These are phyloP conservation scores for Smutsia temminckii DNA, from an alignment of 2,797 vertebrate genomes.

Conservation along the genomic window DNA sequence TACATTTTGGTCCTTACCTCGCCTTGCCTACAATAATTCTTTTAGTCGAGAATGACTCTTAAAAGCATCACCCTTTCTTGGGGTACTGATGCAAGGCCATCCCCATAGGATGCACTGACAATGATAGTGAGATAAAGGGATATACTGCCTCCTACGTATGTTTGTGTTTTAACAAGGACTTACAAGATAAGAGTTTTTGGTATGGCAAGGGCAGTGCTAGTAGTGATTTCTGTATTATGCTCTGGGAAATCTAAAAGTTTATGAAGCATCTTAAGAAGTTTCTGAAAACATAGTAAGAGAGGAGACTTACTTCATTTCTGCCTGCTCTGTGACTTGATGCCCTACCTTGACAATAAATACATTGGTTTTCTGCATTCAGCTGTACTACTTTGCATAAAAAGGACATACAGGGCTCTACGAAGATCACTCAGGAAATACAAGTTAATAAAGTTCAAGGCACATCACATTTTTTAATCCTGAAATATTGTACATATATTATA, in stretches of 20 bases:
- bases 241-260: constrained; percentile 5
- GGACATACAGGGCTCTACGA: background rate
- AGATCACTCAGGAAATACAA: background rate
- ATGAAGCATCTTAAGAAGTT: background rate
- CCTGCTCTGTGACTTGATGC: background rate
- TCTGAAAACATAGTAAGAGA: background rate
- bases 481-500: constrained; percentile 6
- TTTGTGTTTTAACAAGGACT: background rate
- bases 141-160: background rate
- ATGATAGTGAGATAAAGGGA: background rate
- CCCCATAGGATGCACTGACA: background rate
- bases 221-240: background rate
- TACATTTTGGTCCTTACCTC: background rate
- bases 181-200: background rate
- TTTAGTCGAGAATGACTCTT: constrained; percentile 28
- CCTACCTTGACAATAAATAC: background rate
- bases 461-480: constrained; percentile 3
- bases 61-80: constrained; percentile 11
- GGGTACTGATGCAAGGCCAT: background rate
- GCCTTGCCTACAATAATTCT: background rate
- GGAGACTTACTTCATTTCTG: background rate
- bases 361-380: background rate
- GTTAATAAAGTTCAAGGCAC: background rate
- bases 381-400: constrained; percentile 1
- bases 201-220: background rate